Conservation (phyloP, 2,797 vertebrate species). For the Siniperca undulata region DNA sequence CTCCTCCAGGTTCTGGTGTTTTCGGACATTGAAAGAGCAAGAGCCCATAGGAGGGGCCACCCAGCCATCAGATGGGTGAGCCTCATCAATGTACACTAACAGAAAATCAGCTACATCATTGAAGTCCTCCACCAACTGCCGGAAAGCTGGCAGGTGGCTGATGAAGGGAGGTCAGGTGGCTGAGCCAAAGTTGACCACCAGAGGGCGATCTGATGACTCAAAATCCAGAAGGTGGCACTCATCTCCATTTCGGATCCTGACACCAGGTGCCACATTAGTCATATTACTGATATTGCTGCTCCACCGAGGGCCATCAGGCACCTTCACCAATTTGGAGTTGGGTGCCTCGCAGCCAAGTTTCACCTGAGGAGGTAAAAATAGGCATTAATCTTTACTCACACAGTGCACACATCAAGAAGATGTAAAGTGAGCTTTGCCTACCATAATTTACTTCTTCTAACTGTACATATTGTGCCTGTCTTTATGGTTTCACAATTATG, state of each 20-base stretch:
- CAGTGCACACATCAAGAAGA: neutral
- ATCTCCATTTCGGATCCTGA: conserved; percentile 46
- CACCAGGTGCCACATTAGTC: conserved; percentile 13
- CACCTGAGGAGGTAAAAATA: conserved; percentile 84
- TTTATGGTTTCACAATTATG: neutral
- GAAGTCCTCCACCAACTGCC: conserved; percentile 96
- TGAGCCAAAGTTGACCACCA: conserved; percentile 98
- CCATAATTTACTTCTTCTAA: neutral
- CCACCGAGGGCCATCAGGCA: conserved; percentile 72
- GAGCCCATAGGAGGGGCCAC: conserved; percentile 89
- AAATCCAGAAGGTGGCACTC: conserved; percentile 95
- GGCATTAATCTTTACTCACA: neutral
- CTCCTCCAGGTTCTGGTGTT: conserved; percentile 94
- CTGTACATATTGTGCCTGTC: neutral
- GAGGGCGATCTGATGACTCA: conserved; percentile 90
- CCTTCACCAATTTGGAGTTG: conserved; percentile 94
- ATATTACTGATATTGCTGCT: conserved; percentile 30
- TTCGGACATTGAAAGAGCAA: conserved; percentile 91
- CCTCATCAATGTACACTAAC: conserved; percentile 98
- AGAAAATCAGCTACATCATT: conserved; percentile 96
- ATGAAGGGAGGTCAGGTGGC: conserved; percentile 98
- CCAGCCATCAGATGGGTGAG: conserved; percentile 98
- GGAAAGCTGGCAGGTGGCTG: conserved; percentile 94
- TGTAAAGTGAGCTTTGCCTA: neutral
- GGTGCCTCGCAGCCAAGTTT: conserved; percentile 95